Base-by-base conservation (phyloP, 2,113 vertebrate species). In the Dasyornis broadbenti region DNA sequence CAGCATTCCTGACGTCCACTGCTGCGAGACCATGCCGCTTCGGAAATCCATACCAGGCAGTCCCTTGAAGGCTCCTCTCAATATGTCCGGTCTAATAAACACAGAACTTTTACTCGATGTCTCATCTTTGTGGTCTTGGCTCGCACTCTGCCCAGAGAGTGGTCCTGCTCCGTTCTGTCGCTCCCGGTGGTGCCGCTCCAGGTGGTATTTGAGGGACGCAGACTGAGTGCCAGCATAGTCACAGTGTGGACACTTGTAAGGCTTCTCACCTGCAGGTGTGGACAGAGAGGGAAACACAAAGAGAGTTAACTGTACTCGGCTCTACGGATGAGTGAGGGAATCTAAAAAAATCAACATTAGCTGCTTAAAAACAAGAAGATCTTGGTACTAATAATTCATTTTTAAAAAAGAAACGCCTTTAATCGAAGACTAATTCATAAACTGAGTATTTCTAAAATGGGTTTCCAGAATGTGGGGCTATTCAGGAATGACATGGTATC, bases 201-300 rank as follows among this genome's bases (percentile, higher is more conserved):
- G 91, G 98, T 99, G 99, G 96, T 99, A 99, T 96, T 99, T 99
- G 59, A 99, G 97, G 89, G 99, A 99, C 3, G 99, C 99, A 76
- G 99, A 99, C 97, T 99, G 99, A 89, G 99, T 99, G 33, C 99
- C 99, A 11, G 99, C 99, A 26, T 99, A 99, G 97, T 99, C 99
- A 86, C 99, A 99, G 96, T 99, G 99, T 13, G 99, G 99, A 94
- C 99, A 99, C 90, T 99, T 99, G 97, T 99, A 99, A 93, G 99
- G 99, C 93, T 99, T 99, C 98, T 99, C 99, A 98, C 99, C 99
- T 99, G 97, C 31, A 95, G 92, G 82, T 65, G 64, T 26, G 15
- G 66, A 94, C 73, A 87, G 35, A 96, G 82, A 95, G 81, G 73
- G 70, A 80, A 90, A 90, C 23, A 64, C 11, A 83, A 57, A 71